Evolutionary conservation across 2,888 invertebrate species (phyloP).

Genomic region (Rhagonycha lutea): DNA sequence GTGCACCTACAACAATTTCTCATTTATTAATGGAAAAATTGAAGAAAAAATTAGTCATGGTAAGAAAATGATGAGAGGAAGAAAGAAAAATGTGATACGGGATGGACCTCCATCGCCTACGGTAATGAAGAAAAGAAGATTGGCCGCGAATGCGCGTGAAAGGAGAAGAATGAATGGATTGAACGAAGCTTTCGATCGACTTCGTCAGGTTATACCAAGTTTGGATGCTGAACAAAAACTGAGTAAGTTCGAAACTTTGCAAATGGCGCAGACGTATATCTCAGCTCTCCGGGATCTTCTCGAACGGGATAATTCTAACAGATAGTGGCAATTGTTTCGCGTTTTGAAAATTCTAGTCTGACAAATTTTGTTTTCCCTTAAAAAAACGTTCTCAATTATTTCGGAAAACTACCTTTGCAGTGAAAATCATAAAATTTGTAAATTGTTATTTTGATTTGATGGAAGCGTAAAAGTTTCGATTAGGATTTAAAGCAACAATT

Average conservation of each 20-base stretch:
- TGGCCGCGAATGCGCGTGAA: slow-evolving; percentile 75
- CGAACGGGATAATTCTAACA: slow-evolving; percentile 40
- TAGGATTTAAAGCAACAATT: neutral
- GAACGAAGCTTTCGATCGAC: slow-evolving; percentile 72
- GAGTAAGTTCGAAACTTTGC: slow-evolving; percentile 77
- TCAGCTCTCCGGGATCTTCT: slow-evolving; percentile 68
- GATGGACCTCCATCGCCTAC: slow-evolving; percentile 52
- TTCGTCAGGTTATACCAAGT: slow-evolving; percentile 71
- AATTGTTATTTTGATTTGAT: no score
- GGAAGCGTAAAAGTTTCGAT: no score
- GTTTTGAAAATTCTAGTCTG: neutral
- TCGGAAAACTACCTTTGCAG: no score
- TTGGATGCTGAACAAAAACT: slow-evolving; percentile 70
- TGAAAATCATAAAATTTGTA: no score
- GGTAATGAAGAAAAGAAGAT: slow-evolving; percentile 63
- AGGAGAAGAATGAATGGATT: slow-evolving; percentile 73
- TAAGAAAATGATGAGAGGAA: slow-evolving; percentile 30
- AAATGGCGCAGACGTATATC: slow-evolving; percentile 79
- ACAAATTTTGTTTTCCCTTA: neutral
- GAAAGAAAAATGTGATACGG: slow-evolving; percentile 40
- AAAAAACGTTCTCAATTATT: no score
- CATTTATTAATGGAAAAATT: slow-evolving; percentile 32
- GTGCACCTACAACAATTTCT: slow-evolving; percentile 44
- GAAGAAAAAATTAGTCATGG: slow-evolving; percentile 24
- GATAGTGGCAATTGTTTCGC: slow-evolving; percentile 19